Evolutionary conservation across 2,888 invertebrate species (phyloP).

Genomic region (Proisotoma minuta): DNA sequence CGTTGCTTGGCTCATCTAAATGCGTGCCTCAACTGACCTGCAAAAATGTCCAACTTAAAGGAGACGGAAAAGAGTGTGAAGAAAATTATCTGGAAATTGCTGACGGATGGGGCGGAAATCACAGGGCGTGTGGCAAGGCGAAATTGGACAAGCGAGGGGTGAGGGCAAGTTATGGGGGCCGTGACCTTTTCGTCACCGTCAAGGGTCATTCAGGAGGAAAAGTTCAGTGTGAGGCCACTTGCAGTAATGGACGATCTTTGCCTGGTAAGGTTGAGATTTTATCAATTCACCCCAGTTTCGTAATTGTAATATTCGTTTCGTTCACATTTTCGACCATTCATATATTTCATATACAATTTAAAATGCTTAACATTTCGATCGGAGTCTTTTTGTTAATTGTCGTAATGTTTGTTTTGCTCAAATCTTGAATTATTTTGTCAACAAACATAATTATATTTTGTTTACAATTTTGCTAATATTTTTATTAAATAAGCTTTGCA

Average conservation of each 20-base stretch:
- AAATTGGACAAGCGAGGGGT: background rate
- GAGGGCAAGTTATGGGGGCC: background rate
- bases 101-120: conserved; percentile 13
- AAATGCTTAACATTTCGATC: too few relatives aligned
- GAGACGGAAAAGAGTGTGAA: background rate
- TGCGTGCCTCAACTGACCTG: conserved; percentile 3
- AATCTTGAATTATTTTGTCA: too few relatives aligned
- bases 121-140: background rate
- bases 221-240: conserved; percentile 4
- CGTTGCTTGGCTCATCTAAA: conserved; percentile 4
- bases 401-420: too few relatives aligned
- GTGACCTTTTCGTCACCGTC: conserved; percentile 12
- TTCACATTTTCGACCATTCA: too few relatives aligned
- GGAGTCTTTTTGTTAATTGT: too few relatives aligned
- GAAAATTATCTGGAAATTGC: conserved; percentile 6
- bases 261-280: too few relatives aligned
- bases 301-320: too few relatives aligned
- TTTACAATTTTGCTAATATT: too few relatives aligned
- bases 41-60: background rate
- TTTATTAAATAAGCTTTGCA: too few relatives aligned
- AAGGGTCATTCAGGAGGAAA: conserved; percentile 2
- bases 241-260: background rate
- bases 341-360: too few relatives aligned
- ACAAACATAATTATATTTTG: too few relatives aligned
- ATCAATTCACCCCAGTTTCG: too few relatives aligned